Conservation (phyloP, 2,113 vertebrate genomes). For the Macrotis lagotis region DNA sequence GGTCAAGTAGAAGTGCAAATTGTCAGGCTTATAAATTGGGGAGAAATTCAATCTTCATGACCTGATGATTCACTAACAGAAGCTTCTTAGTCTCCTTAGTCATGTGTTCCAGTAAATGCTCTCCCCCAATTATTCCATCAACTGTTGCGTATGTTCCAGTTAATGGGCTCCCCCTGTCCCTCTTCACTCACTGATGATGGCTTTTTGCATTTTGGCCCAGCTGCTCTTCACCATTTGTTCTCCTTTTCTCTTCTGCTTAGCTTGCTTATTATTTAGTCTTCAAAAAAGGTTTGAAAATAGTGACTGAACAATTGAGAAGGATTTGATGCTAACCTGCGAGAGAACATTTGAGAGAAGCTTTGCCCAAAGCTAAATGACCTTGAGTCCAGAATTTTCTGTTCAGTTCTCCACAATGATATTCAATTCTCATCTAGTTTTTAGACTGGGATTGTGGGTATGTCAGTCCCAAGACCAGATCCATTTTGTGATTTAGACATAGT, state of each 20-base stretch:
- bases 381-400: neutral
- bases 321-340: neutral
- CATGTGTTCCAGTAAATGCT: neutral
- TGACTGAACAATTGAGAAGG: neutral
- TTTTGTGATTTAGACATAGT: neutral
- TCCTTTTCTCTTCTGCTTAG: neutral
- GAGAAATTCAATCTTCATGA: neutral
- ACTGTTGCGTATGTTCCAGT: neutral
- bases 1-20: neutral
- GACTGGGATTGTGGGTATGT: neutral
- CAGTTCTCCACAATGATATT: neutral
- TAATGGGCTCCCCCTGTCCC: neutral
- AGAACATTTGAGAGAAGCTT: neutral
- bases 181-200: neutral
- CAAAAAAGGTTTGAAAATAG: neutral
- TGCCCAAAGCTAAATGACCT: neutral
- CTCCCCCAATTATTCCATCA: neutral
- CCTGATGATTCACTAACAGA: neutral
- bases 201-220: neutral
- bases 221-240: neutral
- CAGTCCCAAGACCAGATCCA: neutral
- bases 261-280: neutral
- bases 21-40: neutral
- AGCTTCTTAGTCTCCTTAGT: neutral
- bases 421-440: neutral